Conservation (phyloP, 1,140 invertebrate genomes). For the Mycetomoellerius zeteki region DNA sequence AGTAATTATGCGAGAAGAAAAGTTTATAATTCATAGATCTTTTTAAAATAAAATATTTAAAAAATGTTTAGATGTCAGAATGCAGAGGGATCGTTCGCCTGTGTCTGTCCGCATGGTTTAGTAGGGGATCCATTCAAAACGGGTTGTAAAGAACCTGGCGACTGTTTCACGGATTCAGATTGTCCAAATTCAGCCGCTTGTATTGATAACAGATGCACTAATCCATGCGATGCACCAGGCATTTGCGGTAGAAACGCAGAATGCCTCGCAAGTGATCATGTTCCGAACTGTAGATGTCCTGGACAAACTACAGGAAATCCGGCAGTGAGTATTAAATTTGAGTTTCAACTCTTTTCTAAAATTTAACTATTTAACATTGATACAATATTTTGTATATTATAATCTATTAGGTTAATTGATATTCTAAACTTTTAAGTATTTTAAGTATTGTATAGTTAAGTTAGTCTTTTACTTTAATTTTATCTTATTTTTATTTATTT, state of each 20-base stretch:
- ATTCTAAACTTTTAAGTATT: background rate
- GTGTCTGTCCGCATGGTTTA: slow-evolving; percentile 92
- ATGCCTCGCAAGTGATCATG: slow-evolving; percentile 90
- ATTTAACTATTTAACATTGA: background rate
- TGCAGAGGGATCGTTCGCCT: slow-evolving; percentile 91
- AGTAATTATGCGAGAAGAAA: background rate
- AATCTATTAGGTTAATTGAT: background rate
- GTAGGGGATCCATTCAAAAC: slow-evolving; percentile 91
- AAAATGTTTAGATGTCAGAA: slow-evolving; percentile 90
- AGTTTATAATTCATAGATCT: background rate
- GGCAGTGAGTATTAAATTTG: slow-evolving; percentile 79
- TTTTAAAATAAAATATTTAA: slow-evolving; percentile 2
- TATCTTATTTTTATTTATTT: slow-evolving; percentile 2
- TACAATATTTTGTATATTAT: no score
- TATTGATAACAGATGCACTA: slow-evolving; percentile 92
- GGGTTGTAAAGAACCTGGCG: slow-evolving; percentile 92
- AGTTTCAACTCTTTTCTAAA: background rate
- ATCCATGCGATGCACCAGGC: slow-evolving; percentile 91
- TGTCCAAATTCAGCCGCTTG: slow-evolving; percentile 93
- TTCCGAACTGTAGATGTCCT: slow-evolving; percentile 92
- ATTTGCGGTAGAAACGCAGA: slow-evolving; percentile 92
- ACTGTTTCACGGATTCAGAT: slow-evolving; percentile 93
- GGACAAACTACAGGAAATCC: slow-evolving; percentile 92
- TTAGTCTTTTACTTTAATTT: background rate
- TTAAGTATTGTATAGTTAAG: background rate